Percentiles rank a stretch among this genome's conserved stretches.
phyloP scores from a whole-genome alignment of 2,797 vertebrate species.

The Synaphobranchus kaupii region DNA sequence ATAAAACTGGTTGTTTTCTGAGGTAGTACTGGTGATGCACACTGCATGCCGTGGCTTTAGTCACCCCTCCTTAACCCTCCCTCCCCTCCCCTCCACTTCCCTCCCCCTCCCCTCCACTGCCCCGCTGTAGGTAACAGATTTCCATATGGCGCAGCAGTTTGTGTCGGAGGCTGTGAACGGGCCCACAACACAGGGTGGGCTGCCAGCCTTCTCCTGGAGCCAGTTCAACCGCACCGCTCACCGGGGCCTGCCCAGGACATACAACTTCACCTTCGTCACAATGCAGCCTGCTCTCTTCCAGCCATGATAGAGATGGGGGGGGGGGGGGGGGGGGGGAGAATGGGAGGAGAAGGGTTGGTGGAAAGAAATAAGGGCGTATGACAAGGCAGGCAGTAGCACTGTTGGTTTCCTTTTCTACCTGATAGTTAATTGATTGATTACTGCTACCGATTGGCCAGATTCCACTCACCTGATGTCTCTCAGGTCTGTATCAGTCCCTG shows the following conservation, averaged over 20 bases:
- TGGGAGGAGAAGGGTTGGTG: not conserved
- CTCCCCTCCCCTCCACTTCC: not conserved
- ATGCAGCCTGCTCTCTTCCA: slow-evolving; percentile 71
- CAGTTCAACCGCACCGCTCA: slow-evolving; percentile 81
- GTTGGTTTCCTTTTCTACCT: too few relatives aligned
- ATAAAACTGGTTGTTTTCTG: too few relatives aligned
- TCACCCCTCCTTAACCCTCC: not conserved
- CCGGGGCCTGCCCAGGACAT: slow-evolving; percentile 77
- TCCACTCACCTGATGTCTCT: too few relatives aligned
- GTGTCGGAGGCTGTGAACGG: slow-evolving; percentile 79
- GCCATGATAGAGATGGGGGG: slow-evolving; percentile 54
- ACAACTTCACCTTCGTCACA: slow-evolving; percentile 79
- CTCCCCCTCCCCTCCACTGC: too few relatives aligned
- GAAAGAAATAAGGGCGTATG: not conserved
- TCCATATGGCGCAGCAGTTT: slow-evolving; percentile 76
- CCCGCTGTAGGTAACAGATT: slow-evolving; percentile 77
- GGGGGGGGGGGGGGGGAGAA: too few relatives aligned
- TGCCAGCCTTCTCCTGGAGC: slow-evolving; percentile 80
- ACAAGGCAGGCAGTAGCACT: too few relatives aligned
- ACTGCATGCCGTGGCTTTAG: not conserved
- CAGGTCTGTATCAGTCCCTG: too few relatives aligned
- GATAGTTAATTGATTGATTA: too few relatives aligned
- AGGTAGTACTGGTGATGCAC: too few relatives aligned
- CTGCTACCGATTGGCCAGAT: too few relatives aligned
- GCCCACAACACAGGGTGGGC: slow-evolving; percentile 78